Conservation (phyloP, 2,888 invertebrate genomes). For the Pegoplata infirma region DNA sequence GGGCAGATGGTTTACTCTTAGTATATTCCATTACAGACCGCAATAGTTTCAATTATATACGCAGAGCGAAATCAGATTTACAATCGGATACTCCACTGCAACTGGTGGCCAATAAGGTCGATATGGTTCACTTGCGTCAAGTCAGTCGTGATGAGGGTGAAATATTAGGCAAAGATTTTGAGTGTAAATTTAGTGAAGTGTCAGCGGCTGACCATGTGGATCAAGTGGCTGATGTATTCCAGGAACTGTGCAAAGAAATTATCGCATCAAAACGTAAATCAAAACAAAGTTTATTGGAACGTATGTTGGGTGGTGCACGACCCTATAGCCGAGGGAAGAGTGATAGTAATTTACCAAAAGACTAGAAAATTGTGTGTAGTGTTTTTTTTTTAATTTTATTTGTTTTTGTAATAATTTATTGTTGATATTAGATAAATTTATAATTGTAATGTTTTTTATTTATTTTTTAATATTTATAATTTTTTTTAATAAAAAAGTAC, state of each 20-base stretch:
- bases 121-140: constrained; percentile 93
- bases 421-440: constrained; percentile 36
- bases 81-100: constrained; percentile 87
- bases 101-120: constrained; percentile 94
- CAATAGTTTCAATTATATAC: constrained; percentile 89
- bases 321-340: constrained; percentile 92
- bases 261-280: constrained; percentile 87
- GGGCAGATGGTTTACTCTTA: constrained; percentile 93
- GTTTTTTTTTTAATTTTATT: constrained; percentile 7
- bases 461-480: background rate
- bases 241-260: constrained; percentile 90
- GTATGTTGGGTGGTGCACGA: constrained; percentile 88
- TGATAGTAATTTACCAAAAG: constrained; percentile 92
- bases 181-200: constrained; percentile 92
- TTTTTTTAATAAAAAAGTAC: constrained; percentile 14
- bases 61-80: constrained; percentile 84
- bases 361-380: constrained; percentile 78
- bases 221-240: constrained; percentile 90
- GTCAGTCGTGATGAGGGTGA: constrained; percentile 93
- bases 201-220: constrained; percentile 93
- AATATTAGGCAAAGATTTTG: constrained; percentile 91
- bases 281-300: constrained; percentile 89
- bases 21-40: constrained; percentile 95
- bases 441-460: background rate
- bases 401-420: constrained; percentile 9